Conservation (phyloP, 2,888 invertebrate genomes). For the Autographa pulchrina region DNA sequence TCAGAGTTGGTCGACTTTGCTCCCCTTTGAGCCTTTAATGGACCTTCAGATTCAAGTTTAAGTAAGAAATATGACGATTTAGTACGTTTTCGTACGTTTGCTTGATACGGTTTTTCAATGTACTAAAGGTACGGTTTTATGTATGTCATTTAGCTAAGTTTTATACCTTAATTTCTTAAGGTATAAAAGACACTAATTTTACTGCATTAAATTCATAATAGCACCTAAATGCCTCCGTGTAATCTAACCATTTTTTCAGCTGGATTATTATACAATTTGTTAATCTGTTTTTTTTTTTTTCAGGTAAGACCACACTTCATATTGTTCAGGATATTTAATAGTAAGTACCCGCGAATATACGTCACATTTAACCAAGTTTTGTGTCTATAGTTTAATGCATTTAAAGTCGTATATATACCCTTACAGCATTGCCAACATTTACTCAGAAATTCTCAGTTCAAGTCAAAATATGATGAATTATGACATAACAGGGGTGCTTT, state of each 20-base stretch:
- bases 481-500: slow-evolving; percentile 43
- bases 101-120: slow-evolving; percentile 21
- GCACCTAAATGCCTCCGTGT: too few relatives aligned
- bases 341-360: slow-evolving; percentile 30
- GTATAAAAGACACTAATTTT: too few relatives aligned
- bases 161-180: too few relatives aligned
- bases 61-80: slow-evolving; percentile 70
- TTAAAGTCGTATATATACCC: background rate
- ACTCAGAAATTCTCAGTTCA: slow-evolving; percentile 13
- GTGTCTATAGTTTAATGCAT: background rate
- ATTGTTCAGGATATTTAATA: slow-evolving; percentile 2
- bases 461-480: slow-evolving; percentile 42
- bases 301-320: slow-evolving; percentile 44
- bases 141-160: background rate
- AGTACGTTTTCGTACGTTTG: slow-evolving; percentile 35
- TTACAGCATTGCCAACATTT: background rate
- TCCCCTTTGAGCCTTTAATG: slow-evolving; percentile 69
- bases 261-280: slow-evolving; percentile 6
- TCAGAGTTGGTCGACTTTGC: slow-evolving; percentile 34
- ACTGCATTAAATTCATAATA: too few relatives aligned
- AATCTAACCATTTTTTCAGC: background rate
- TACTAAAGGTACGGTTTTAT: background rate
- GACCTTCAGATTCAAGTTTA: slow-evolving; percentile 67
- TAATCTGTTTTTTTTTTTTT: slow-evolving; percentile 27
- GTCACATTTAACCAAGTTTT: too few relatives aligned